Conservation (phyloP, 2,113 vertebrate genomes). For the Dendropsophus ebraccatus region DNA sequence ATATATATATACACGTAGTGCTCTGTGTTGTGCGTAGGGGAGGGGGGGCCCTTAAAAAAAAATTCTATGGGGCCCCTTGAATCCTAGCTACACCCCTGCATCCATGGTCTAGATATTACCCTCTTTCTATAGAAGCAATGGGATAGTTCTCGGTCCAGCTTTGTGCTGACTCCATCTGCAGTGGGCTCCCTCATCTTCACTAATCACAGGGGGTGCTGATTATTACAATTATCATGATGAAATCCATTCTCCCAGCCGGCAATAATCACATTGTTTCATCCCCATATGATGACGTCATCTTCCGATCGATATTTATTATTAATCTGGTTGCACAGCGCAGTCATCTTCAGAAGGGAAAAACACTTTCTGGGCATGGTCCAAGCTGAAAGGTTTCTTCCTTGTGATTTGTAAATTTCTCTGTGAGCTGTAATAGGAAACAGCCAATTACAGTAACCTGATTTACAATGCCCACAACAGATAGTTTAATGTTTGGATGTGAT, state of each 20-base stretch:
- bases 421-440: conserved; percentile 59
- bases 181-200: background rate
- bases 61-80: no score
- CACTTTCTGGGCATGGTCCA: conserved; percentile 48
- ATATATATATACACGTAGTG: no score
- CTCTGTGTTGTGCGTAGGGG: no score
- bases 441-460: conserved; percentile 60
- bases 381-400: conserved; percentile 54
- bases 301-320: conserved; percentile 43
- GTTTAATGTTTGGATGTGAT: conserved; percentile 57
- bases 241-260: background rate
- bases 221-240: background rate
- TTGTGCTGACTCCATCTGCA: background rate
- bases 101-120: no score
- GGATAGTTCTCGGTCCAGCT: background rate
- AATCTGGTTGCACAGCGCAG: conserved; percentile 33
- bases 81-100: no score
- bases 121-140: no score
- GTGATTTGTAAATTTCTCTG: conserved; percentile 58
- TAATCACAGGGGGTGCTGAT: background rate
- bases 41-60: no score
- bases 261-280: conserved; percentile 7
- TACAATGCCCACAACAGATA: conserved; percentile 59
- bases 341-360: conserved; percentile 34
- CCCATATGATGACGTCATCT: conserved; percentile 38